Percentiles rank a stretch among this genome's conserved stretches.
Evolutionary conservation across 2,888 invertebrate genomes (phyloP).

Genomic region (Apamea sordens): DNA sequence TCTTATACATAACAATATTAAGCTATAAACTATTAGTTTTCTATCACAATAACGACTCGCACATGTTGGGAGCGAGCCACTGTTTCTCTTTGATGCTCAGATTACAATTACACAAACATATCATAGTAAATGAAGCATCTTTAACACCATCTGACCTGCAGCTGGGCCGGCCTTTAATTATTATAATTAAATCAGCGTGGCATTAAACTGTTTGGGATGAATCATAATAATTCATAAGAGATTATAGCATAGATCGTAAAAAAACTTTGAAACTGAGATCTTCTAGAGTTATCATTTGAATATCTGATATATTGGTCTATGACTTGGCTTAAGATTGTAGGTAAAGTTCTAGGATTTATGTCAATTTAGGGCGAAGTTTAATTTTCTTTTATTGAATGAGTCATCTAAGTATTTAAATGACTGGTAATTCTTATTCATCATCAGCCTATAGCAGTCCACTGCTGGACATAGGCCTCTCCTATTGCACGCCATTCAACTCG

Average conservation of each 20-base stretch:
- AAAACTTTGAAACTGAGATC: too few species aligned
- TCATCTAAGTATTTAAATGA: too few species aligned
- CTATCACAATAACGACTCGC: slow-evolving; percentile 31
- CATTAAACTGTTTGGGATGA: slow-evolving; percentile 44
- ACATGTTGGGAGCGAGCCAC: slow-evolving; percentile 35
- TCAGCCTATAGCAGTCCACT: too few species aligned
- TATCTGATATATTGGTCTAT: too few species aligned
- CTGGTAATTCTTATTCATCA: too few species aligned
- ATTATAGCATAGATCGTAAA: neutral
- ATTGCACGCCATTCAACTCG: too few species aligned
- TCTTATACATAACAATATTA: neutral
- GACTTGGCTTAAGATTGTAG: too few species aligned
- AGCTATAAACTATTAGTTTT: slow-evolving; percentile 13
- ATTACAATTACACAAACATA: slow-evolving; percentile 54
- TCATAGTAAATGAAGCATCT: slow-evolving; percentile 33
- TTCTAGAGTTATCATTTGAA: neutral
- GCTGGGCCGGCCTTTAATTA: slow-evolving; percentile 31
- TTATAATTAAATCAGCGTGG: slow-evolving; percentile 54
- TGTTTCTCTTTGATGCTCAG: slow-evolving; percentile 47
- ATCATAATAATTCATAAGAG: slow-evolving; percentile 26
- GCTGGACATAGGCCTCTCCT: too few species aligned
- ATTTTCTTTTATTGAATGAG: too few species aligned
- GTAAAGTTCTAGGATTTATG: too few species aligned
- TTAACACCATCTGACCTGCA: slow-evolving; percentile 44
- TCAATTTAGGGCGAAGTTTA: too few species aligned